These are phyloP conservation scores for Hephaestus fuliginosus DNA, from an alignment of 2,797 vertebrate genomes.

Conservation along the genomic window DNA sequence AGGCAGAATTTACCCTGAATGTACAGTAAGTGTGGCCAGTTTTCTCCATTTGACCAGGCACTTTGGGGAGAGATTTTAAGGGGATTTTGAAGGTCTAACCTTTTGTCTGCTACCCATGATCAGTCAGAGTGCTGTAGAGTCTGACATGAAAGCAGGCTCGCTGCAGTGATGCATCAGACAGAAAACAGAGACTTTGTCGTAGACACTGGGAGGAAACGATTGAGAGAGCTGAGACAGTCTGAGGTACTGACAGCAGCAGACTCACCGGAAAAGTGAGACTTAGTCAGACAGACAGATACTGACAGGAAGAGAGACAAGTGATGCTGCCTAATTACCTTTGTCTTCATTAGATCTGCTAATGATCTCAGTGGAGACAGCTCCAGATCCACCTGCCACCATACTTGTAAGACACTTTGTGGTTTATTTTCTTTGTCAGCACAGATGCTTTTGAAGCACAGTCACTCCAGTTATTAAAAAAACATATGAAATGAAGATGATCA, in stretches of 20 bases:
- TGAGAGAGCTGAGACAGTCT: slow-evolving; percentile 16
- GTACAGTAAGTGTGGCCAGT: neutral
- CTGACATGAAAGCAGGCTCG: neutral
- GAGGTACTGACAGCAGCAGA: slow-evolving; percentile 11
- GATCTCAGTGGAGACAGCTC: slow-evolving; percentile 62
- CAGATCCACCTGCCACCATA: slow-evolving; percentile 33
- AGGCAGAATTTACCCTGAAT: neutral
- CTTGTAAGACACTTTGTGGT: slow-evolving; percentile 1
- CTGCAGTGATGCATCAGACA: neutral
- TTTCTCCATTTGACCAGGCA: neutral
- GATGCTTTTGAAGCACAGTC: neutral
- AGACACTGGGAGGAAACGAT: neutral
- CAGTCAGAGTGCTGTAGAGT: neutral
- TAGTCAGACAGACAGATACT: slow-evolving; percentile 1
- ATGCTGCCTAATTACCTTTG: slow-evolving; percentile 59
- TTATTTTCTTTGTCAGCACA: neutral
- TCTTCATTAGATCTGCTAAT: slow-evolving; percentile 76
- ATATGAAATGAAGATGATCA: neutral
- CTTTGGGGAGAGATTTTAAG: neutral
- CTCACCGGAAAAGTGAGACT: slow-evolving; percentile 4
- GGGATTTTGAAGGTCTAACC: neutral
- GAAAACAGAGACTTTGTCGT: neutral
- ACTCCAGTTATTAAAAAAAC: neutral
- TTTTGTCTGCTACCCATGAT: neutral
- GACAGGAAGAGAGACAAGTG: slow-evolving; percentile 37